A percentile compares a stretch with the other conserved stretches of the same genome.
phyloP scores from a whole-genome alignment of 2,797 vertebrate species.

The Ptychobarbus kaznakovi region DNA sequence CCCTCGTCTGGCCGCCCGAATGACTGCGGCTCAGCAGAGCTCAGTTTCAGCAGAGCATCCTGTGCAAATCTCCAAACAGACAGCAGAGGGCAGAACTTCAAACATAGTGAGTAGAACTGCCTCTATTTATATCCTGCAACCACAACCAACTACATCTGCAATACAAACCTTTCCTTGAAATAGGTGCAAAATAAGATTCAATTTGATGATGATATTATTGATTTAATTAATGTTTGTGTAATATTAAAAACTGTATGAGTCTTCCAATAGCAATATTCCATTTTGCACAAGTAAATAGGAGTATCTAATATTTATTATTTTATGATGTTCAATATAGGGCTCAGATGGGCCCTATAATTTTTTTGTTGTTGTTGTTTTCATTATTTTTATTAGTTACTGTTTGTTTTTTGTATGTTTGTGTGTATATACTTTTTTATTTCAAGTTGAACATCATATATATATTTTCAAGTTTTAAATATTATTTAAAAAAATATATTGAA shows the following conservation, averaged over 20 bases:
- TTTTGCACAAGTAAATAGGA: not conserved
- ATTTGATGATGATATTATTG: not conserved
- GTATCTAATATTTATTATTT: not conserved
- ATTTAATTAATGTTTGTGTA: not conserved
- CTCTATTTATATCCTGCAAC: not conserved
- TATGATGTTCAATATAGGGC: not conserved
- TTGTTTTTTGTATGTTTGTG: too few relatives aligned
- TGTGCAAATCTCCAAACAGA: constrained; percentile 56
- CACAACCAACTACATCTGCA: not conserved
- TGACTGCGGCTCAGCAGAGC: not conserved
- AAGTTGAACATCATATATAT: not conserved
- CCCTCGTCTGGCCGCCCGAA: constrained; percentile 70
- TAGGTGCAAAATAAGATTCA: not conserved
- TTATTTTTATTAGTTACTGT: not conserved
- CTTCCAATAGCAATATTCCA: not conserved
- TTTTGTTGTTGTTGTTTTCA: not conserved
- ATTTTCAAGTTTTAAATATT: too few relatives aligned
- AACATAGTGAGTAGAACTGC: constrained; percentile 75
- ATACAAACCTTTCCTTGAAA: not conserved
- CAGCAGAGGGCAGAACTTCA: constrained; percentile 79
- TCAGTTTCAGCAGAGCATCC: constrained; percentile 50
- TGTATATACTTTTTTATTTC: too few relatives aligned
- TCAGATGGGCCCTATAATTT: not conserved
- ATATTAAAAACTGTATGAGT: not conserved
- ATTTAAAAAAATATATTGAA: too few relatives aligned